Conservation (phyloP, 2,888 invertebrate genomes). For the Cheilosia scutellata region DNA sequence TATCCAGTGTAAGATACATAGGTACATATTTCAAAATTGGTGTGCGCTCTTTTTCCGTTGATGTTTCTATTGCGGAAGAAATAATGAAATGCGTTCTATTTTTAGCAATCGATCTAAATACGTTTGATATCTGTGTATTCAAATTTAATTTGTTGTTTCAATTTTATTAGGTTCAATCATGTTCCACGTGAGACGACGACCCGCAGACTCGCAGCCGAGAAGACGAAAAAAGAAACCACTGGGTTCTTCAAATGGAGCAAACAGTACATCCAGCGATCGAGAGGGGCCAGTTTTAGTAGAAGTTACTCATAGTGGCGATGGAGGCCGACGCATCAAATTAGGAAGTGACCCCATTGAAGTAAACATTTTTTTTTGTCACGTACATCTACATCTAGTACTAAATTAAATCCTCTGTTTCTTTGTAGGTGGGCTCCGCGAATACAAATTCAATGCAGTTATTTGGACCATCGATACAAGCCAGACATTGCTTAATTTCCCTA, state of each 20-base stretch:
- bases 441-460: conserved; percentile 91
- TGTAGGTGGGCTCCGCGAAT: conserved; percentile 90
- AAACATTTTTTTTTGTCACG: conserved; percentile 41
- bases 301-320: conserved; percentile 86
- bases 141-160: conserved; percentile 18
- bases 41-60: not conserved
- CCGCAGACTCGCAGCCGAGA: conserved; percentile 95
- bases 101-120: conserved; percentile 19
- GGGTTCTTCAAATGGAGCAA: conserved; percentile 85
- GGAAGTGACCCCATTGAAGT: conserved; percentile 88
- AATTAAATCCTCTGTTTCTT: conserved; percentile 9
- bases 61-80: not conserved
- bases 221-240: conserved; percentile 93
- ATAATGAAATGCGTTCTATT: conserved; percentile 17
- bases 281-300: conserved; percentile 89
- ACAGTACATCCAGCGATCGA: conserved; percentile 86
- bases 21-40: not conserved
- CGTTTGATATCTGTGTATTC: not conserved
- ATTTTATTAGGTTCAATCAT: conserved; percentile 91
- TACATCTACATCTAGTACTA: not conserved
- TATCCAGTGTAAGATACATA: conserved; percentile 15
- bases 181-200: conserved; percentile 97
- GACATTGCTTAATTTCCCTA: conserved; percentile 97
- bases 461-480: conserved; percentile 95
- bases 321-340: conserved; percentile 87